Conservation (phyloP, 1,140 invertebrate genomes). For the Calycopis cecrops region DNA sequence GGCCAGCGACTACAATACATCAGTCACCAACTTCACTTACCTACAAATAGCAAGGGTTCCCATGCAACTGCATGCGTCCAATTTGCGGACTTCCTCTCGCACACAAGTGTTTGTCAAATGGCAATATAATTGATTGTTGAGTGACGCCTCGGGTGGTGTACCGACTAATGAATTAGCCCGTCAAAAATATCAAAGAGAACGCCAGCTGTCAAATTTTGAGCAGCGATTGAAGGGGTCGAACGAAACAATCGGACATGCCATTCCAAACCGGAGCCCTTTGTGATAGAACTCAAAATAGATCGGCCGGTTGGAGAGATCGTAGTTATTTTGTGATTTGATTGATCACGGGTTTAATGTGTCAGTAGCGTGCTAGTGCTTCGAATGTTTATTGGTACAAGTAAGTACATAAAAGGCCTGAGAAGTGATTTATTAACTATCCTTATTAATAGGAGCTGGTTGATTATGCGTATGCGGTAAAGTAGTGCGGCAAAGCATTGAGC, state of each 20-base stretch:
- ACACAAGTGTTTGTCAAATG: constrained; percentile 2
- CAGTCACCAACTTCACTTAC: too few species aligned
- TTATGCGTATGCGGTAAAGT: too few species aligned
- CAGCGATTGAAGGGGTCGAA: constrained; percentile 44
- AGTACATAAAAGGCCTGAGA: too few species aligned
- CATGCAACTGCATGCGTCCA: too few species aligned
- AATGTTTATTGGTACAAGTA: neutral
- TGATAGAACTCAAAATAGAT: constrained; percentile 25
- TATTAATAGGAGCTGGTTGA: too few species aligned
- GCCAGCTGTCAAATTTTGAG: constrained; percentile 55
- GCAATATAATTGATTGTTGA: constrained; percentile 23
- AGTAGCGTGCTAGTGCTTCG: constrained; percentile 38
- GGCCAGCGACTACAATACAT: too few species aligned
- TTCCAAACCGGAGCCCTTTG: constrained; percentile 22
- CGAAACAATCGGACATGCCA: neutral
- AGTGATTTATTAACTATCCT: too few species aligned
- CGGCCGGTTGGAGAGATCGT: constrained; percentile 17
- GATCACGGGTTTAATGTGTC: constrained; percentile 55
- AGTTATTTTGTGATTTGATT: constrained; percentile 47
- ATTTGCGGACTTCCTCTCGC: neutral
- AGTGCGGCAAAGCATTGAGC: too few species aligned
- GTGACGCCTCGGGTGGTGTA: constrained; percentile 22
- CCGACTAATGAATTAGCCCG: constrained; percentile 50
- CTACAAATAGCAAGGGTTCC: too few species aligned
- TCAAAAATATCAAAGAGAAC: constrained; percentile 60